Base-by-base conservation (phyloP, 2,113 vertebrate genomes). In the Chrysemys picta region DNA sequence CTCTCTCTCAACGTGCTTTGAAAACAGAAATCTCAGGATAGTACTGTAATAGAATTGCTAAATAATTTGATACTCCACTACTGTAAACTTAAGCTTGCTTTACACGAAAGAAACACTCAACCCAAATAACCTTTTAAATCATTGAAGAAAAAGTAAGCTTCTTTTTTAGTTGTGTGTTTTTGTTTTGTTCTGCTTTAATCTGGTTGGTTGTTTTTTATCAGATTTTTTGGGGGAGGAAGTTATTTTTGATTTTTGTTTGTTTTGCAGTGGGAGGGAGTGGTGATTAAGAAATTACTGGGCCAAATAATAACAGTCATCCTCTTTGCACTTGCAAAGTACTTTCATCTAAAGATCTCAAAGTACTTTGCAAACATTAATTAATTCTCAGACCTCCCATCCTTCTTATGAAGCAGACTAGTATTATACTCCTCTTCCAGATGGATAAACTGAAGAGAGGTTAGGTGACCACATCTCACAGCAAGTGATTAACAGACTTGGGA, bases 121-220 rank as follows among this genome's bases (percentile, higher is more conserved):
- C 89, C 69, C 82, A 96, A 96, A 96, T 91, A 96, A 88, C 87
- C 94, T 94, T 96, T 97, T 72, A 95, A 94, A 89, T 6, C 5
- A 88, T 62, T 94, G 95, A 94, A 94, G 93, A 93, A 57, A 42
- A 85, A 59, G 89, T 65, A 17, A 24, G 3, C 56, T 86, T 89
- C 27, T 13, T 16, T 35, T 31, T 14, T 62, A 16, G 11, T 31
- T 65, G 29, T 17, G 31, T n/a, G 29, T 35, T 65, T 35, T 16
- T 35, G 31, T 65, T 35, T 25, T 56, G 54, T 56, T 56, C 24
- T 56, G 54, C 54, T 56, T 10, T 56, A 9, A 56, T 10, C 24
- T 56, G 54, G 24, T 25, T 56, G 24, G 54, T 10, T 56, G 54
- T 8, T 56, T 56, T 24, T 56, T 24, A 22, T 56, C 24, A 10